These are phyloP conservation scores for Maconellicoccus hirsutus DNA, from an alignment of 1,140 invertebrate species.

Conservation along the genomic window DNA sequence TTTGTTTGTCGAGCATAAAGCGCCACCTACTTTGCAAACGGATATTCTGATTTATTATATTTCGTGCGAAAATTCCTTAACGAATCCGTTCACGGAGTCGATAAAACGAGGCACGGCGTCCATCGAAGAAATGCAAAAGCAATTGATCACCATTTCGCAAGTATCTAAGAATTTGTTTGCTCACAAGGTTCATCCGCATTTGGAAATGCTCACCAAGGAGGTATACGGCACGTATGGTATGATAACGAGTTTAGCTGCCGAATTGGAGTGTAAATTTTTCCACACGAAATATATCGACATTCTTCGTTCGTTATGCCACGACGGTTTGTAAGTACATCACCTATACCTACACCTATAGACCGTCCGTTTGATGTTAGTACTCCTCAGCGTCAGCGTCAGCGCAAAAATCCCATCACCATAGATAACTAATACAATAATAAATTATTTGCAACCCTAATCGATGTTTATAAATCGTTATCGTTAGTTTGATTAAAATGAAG, in stretches of 20 bases:
- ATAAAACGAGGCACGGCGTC: slow-evolving; percentile 60
- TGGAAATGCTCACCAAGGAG: slow-evolving; percentile 57
- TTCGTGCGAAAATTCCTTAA: slow-evolving; percentile 60
- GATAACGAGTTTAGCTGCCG: slow-evolving; percentile 45
- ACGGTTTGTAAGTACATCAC: slow-evolving; percentile 53
- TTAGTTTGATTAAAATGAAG: too few relatives aligned
- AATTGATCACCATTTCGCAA: slow-evolving; percentile 46
- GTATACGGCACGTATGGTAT: slow-evolving; percentile 41
- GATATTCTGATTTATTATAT: slow-evolving; percentile 69
- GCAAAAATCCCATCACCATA: too few relatives aligned
- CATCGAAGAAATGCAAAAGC: slow-evolving; percentile 53
- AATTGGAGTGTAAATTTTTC: slow-evolving; percentile 66
- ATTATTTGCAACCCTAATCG: too few relatives aligned
- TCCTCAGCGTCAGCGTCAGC: too few relatives aligned
- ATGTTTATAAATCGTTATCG: too few relatives aligned
- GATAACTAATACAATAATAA: too few relatives aligned
- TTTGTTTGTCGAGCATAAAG: slow-evolving; percentile 36
- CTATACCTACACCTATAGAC: slow-evolving; percentile 36
- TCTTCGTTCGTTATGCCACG: slow-evolving; percentile 63
- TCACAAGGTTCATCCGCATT: slow-evolving; percentile 35
- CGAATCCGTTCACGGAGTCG: slow-evolving; percentile 50
- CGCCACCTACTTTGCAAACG: slow-evolving; percentile 33
- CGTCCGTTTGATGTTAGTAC: too few relatives aligned
- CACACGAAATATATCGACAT: slow-evolving; percentile 67
- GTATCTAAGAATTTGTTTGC: slow-evolving; percentile 51